phyloP scores from a whole-genome alignment of 2,113 vertebrate species.

The Podiceps cristatus region DNA sequence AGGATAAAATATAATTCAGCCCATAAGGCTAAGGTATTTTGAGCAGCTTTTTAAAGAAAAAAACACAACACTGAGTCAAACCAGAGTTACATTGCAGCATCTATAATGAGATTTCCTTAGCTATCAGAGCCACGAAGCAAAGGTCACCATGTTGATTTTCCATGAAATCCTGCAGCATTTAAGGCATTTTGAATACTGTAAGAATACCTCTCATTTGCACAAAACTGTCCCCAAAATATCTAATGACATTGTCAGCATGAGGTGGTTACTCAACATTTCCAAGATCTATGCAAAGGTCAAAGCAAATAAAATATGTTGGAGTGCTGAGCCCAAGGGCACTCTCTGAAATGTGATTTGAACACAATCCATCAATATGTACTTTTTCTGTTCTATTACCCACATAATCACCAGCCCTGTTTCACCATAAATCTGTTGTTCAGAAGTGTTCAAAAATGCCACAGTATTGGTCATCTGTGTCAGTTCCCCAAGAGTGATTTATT shows the following conservation, averaged over 20 bases:
- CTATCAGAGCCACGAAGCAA: conserved; percentile 1
- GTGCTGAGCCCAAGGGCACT: conserved; percentile 26
- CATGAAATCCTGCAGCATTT: background rate
- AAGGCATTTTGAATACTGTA: conserved; percentile 16
- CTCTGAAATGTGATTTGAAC: conserved; percentile 7
- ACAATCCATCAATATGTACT: conserved; percentile 45
- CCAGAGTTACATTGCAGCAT: background rate
- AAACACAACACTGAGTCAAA: background rate
- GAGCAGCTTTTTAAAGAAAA: background rate
- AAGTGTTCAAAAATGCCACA: conserved; percentile 19
- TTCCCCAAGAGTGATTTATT: conserved; percentile 32
- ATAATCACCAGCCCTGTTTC: conserved; percentile 19
- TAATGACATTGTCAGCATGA: background rate
- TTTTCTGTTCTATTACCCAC: conserved; percentile 55
- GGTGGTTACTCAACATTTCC: conserved; percentile 26
- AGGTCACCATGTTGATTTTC: conserved; percentile 30
- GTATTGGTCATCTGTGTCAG: conserved; percentile 42
- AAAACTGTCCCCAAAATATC: background rate
- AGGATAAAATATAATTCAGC: too few species aligned
- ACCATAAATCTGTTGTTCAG: conserved; percentile 47
- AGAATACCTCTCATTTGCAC: background rate
- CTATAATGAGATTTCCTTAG: conserved; percentile 24
- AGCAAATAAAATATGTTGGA: conserved; percentile 36
- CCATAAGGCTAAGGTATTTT: too few species aligned
- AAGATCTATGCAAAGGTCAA: conserved; percentile 23